These are phyloP conservation scores for Rhinatrema bivittatum DNA, from an alignment of 2,797 vertebrate species.

Conservation along the genomic window DNA sequence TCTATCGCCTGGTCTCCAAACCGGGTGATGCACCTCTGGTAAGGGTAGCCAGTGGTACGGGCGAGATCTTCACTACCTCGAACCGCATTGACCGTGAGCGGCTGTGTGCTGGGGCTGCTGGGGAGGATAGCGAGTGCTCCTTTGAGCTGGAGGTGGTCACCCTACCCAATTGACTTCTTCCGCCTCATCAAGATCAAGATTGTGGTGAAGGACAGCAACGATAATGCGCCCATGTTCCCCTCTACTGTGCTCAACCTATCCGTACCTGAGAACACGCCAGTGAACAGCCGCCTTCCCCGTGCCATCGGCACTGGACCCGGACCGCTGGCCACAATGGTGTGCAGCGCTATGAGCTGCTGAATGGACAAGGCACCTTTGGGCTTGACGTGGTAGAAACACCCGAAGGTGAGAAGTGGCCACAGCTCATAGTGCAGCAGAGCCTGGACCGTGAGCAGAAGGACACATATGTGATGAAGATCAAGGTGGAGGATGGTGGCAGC, in stretches of 20 bases:
- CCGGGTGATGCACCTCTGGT: conserved; percentile 93
- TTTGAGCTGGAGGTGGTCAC: conserved; percentile 98
- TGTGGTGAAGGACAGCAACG: conserved; percentile 95
- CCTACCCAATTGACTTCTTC: conserved; percentile 97
- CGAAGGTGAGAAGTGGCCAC: conserved; percentile 98
- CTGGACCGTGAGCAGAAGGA: conserved; percentile 97
- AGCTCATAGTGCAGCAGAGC: conserved; percentile 96
- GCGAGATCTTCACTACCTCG: conserved; percentile 95
- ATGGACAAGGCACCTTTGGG: conserved; percentile 92
- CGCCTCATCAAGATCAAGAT: conserved; percentile 98
- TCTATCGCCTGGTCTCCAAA: conserved; percentile 97
- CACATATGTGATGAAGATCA: conserved; percentile 98
- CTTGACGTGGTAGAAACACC: conserved; percentile 97
- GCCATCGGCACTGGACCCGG: conserved; percentile 94
- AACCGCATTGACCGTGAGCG: conserved; percentile 96
- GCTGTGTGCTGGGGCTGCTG: conserved; percentile 86
- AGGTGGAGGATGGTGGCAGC: conserved; percentile 93
- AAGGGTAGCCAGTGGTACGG: conserved; percentile 90
- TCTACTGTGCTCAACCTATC: conserved; percentile 98
- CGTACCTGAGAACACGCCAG: conserved; percentile 96
- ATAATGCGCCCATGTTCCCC: conserved; percentile 98
- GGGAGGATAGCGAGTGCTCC: conserved; percentile 91
- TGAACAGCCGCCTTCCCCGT: conserved; percentile 97
- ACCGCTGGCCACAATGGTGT: conserved; percentile 96
- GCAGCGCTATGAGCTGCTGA: conserved; percentile 93